Base-by-base conservation (phyloP, 2,113 vertebrate genomes). In the Zapus hudsonius region DNA sequence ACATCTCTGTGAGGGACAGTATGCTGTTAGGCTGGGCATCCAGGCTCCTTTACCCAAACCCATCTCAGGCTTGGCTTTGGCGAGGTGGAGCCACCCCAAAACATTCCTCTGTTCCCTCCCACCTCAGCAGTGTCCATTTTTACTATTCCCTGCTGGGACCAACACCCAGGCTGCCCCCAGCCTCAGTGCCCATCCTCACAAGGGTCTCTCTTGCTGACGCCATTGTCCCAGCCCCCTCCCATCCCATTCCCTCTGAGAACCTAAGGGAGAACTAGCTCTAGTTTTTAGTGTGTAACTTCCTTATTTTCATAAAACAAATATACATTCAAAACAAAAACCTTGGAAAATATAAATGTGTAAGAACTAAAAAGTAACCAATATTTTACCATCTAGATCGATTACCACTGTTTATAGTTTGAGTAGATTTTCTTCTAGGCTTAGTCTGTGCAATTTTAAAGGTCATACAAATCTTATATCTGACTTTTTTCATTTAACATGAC, bases 401-500 rank as follows among this genome's bases (percentile, higher is more conserved):
- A 38, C 29, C n/a, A 52, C 38, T 57, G 7, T 72, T 76, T 84
- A 66, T 20, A 74, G 64, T 88, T 84, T 79, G 38, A 70, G 10
- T 69, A 83, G 84, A 73, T 70, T 64, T 76, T 42, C 40, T 87
- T 75, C 5, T 38, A 63, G 33, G 23, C 15, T 57, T 88, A 70
- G 31, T 75, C 42, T 66, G 2, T 36, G 44, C 22, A 52, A 87
- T 83, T 78, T 83, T 36, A 75, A 70, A 84, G 23, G 33, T 70
- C 52, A 22, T 59, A 36, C 31, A 93, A 38, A 66, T 70, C 63
- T 90, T 63, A 69, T 69, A 73, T 55, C 36, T 25, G 78, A 6
- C 36, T 40, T 70, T 93, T 91, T 69, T 36, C 29, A 91, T 79
- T 89, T 93, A 87, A 44, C 31, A 52, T 63, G 40, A 19, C 40